Evolutionary conservation across 1,140 invertebrate species (phyloP).

Genomic region (Neelides sp.): DNA sequence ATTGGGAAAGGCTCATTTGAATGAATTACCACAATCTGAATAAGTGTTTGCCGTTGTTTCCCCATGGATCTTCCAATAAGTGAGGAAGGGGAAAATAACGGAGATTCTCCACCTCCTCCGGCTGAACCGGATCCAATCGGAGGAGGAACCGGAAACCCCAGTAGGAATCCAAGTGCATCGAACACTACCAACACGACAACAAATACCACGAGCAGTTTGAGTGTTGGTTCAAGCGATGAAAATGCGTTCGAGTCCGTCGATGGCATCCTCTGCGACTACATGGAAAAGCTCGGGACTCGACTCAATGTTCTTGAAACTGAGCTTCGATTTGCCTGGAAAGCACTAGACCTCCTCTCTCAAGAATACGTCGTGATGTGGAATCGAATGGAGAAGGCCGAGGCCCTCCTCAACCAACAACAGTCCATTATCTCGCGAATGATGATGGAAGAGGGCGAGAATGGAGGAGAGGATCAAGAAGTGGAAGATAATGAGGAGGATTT

Average conservation of each 20-base stretch:
- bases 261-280: constrained; percentile 60
- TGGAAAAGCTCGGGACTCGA: constrained; percentile 72
- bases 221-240: constrained; percentile 11
- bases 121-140: too few relatives aligned
- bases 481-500: constrained; percentile 33
- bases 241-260: constrained; percentile 28
- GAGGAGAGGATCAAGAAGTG: constrained; percentile 33
- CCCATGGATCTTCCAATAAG: constrained; percentile 5
- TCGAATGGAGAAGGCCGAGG: constrained; percentile 76
- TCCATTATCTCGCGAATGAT: constrained; percentile 77
- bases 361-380: constrained; percentile 92
- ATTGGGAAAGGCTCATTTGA: too few relatives aligned
- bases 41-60: too few relatives aligned
- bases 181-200: constrained; percentile 1
- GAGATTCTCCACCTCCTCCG: too few relatives aligned
- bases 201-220: constrained; percentile 5
- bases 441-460: constrained; percentile 44
- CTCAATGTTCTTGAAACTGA: constrained; percentile 77
- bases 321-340: constrained; percentile 79
- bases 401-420: constrained; percentile 75
- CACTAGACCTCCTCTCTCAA: constrained; percentile 73
- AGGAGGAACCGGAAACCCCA: too few relatives aligned
- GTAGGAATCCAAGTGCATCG: neutral
- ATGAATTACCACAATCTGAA: too few relatives aligned
- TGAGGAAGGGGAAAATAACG: too few relatives aligned